A percentile compares a stretch with the other conserved stretches of the same genome.
These are phyloP conservation scores for Drosophila aldrichi DNA, from an alignment of 2,888 invertebrate genomes.

Conservation along the genomic window DNA sequence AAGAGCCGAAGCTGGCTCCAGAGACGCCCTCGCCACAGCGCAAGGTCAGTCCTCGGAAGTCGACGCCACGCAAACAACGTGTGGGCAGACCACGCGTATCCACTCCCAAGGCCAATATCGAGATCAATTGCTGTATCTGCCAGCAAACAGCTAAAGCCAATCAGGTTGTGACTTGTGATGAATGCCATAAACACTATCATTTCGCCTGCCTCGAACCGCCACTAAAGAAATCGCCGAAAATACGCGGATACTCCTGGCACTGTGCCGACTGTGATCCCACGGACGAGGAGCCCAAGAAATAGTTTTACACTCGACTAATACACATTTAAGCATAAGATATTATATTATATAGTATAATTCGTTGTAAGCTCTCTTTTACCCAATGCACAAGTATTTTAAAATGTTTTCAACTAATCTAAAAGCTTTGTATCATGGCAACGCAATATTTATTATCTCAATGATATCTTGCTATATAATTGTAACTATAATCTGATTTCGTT, in stretches of 20 bases:
- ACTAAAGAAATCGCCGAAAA: slow-evolving; percentile 96
- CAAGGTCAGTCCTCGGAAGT: slow-evolving; percentile 81
- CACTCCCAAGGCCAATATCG: slow-evolving; percentile 59
- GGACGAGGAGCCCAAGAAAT: slow-evolving; percentile 84
- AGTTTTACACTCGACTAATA: slow-evolving; percentile 14
- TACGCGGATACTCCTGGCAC: slow-evolving; percentile 97
- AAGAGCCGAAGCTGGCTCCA: slow-evolving; percentile 18
- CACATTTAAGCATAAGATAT: neutral
- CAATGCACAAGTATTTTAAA: slow-evolving; percentile 25
- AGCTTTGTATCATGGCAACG: slow-evolving; percentile 1
- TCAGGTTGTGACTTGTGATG: slow-evolving; percentile 91
- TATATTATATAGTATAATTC: slow-evolving; percentile 9
- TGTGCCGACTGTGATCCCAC: slow-evolving; percentile 98
- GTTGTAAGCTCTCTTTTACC: slow-evolving; percentile 19
- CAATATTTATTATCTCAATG: neutral
- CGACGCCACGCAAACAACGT: slow-evolving; percentile 65
- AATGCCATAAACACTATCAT: slow-evolving; percentile 95
- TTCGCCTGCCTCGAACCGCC: slow-evolving; percentile 97
- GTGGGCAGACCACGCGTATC: slow-evolving; percentile 61
- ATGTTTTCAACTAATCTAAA: slow-evolving; percentile 8
- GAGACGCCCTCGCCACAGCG: slow-evolving; percentile 61
- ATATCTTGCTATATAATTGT: slow-evolving; percentile 3
- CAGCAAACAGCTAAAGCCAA: slow-evolving; percentile 73
- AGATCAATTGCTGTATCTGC: slow-evolving; percentile 82
- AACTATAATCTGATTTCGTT: neutral